Conservation (phyloP, 2,888 invertebrate species). For the Drosophila nigritarsus region DNA sequence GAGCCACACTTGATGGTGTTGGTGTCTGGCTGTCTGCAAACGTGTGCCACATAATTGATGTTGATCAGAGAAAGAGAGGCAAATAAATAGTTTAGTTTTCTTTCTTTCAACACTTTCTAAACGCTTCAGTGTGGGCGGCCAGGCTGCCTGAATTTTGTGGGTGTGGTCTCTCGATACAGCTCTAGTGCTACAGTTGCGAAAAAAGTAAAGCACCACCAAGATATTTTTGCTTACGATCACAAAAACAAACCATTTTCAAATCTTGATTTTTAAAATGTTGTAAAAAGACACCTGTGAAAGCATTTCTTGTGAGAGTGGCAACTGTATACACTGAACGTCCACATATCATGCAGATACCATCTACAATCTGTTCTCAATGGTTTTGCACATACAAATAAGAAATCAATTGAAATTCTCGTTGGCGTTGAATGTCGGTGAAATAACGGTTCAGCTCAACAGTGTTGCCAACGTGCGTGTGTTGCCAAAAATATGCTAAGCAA, state of each 20-base stretch:
- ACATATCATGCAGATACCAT: constrained; percentile 74
- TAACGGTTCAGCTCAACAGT: constrained; percentile 53
- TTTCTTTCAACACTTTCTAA: constrained; percentile 65
- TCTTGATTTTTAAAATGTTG: neutral
- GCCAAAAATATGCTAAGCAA: constrained; percentile 36
- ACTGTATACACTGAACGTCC: constrained; percentile 7
- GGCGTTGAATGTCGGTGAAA: constrained; percentile 65
- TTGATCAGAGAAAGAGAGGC: constrained; percentile 40
- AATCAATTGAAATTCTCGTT: constrained; percentile 69
- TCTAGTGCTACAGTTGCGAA: neutral
- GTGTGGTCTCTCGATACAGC: constrained; percentile 40
- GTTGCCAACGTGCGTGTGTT: constrained; percentile 56
- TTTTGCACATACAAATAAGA: constrained; percentile 28
- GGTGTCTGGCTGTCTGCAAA: constrained; percentile 51
- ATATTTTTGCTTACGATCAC: too few species aligned
- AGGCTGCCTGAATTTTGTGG: constrained; percentile 21
- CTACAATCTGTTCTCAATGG: constrained; percentile 52
- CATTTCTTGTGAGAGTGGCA: neutral
- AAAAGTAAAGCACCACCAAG: neutral
- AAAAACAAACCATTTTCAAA: neutral
- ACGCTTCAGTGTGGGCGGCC: constrained; percentile 41
- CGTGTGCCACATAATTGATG: constrained; percentile 77
- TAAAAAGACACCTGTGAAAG: neutral
- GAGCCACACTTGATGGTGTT: constrained; percentile 34
- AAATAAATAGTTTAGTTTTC: constrained; percentile 70